Conservation (phyloP, 2,888 invertebrate species). For the Rhodophaea formosa region DNA sequence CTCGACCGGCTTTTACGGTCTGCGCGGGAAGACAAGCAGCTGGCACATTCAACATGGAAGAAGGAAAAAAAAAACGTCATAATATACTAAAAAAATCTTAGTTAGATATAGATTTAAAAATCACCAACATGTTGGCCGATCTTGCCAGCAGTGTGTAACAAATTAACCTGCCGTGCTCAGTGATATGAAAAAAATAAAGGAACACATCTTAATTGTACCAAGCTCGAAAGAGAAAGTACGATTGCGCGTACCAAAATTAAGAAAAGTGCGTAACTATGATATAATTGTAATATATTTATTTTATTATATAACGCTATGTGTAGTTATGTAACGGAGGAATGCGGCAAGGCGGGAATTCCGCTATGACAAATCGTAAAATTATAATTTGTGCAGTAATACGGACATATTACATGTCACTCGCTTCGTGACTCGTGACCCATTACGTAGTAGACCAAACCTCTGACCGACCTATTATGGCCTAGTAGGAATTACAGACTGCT, state of each 20-base stretch:
- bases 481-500: too few species aligned
- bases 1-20: too few species aligned
- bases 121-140: not conserved
- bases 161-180: not conserved
- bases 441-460: too few species aligned
- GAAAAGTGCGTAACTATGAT: not conserved
- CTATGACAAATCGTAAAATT: not conserved
- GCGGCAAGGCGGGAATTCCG: not conserved
- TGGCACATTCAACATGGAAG: too few species aligned
- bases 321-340: not conserved
- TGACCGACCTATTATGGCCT: too few species aligned
- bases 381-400: too few species aligned
- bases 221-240: conserved; percentile 5
- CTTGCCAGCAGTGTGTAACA: not conserved
- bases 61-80: not conserved
- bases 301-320: not conserved
- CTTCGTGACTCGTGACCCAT: too few species aligned
- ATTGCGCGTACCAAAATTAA: not conserved
- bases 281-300: not conserved
- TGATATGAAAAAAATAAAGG: not conserved
- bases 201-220: not conserved
- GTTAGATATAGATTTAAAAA: not conserved
- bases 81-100: too few species aligned
- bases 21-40: too few species aligned
- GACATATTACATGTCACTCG: too few species aligned